phyloP scores from a whole-genome alignment of 2,113 vertebrate species.

The Amphiprion percula region DNA sequence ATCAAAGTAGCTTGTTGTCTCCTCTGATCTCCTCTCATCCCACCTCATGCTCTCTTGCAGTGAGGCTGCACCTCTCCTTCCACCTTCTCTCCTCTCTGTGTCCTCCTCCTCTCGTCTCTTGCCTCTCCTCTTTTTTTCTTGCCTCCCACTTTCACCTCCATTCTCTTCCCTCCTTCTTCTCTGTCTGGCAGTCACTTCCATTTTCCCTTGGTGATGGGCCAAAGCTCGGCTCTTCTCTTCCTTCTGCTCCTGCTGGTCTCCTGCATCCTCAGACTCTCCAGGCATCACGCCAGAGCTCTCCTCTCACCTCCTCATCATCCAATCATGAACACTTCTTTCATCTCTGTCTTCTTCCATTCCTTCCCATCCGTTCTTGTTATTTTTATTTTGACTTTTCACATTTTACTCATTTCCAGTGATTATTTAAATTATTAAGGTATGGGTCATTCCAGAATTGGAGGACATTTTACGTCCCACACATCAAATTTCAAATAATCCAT shows the following conservation, averaged over 20 bases:
- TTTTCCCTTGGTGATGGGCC: conserved; percentile 51
- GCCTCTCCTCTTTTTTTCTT: background rate
- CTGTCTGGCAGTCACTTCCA: conserved; percentile 35
- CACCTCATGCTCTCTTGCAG: conserved; percentile 40
- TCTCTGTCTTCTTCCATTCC: conserved; percentile 29
- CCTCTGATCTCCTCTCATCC: conserved; percentile 66
- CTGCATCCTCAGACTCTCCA: conserved; percentile 58
- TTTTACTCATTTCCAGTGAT: background rate
- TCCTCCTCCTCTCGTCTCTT: background rate
- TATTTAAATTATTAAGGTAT: too few relatives aligned
- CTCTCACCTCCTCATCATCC: conserved; percentile 56
- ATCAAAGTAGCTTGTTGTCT: conserved; percentile 67
- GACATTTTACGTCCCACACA: too few relatives aligned
- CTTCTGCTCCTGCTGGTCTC: conserved; percentile 63
- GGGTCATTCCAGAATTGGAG: too few relatives aligned
- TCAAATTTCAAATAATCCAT: too few relatives aligned
- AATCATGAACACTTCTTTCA: conserved; percentile 31
- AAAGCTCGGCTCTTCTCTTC: conserved; percentile 50
- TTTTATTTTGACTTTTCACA: background rate
- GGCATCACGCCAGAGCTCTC: conserved; percentile 63
- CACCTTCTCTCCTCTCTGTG: background rate
- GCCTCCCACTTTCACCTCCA: conserved; percentile 18
- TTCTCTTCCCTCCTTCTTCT: conserved; percentile 4
- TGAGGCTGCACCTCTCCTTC: conserved; percentile 17
- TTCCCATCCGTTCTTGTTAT: conserved; percentile 11